phyloP scores from a whole-genome alignment of 2,113 vertebrate species.

The Hyperoodon ampullatus region DNA sequence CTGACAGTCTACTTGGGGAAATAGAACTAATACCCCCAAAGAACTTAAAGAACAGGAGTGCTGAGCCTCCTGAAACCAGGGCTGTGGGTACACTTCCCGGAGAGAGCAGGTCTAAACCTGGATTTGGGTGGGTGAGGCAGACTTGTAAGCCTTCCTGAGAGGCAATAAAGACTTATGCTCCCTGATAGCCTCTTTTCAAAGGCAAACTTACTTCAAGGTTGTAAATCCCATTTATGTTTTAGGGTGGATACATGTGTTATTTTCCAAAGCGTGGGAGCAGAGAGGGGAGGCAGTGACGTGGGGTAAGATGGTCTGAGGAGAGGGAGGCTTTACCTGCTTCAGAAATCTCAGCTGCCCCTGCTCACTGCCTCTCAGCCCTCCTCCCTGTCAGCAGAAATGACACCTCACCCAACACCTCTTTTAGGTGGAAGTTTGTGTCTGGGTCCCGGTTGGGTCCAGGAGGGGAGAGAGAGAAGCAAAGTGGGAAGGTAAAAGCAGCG shows the following conservation, averaged over 20 bases:
- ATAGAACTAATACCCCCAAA: background rate
- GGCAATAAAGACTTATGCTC: background rate
- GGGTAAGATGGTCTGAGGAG: accelerated
- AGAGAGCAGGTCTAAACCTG: conserved; percentile 15
- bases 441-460: background rate
- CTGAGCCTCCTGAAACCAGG: background rate
- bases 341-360: background rate
- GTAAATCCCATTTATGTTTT: background rate
- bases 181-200: background rate
- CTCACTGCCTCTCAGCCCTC: background rate
- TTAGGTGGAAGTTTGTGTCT: background rate
- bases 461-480: background rate
- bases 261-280: background rate
- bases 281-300: background rate
- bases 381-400: background rate
- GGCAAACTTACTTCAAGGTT: background rate
- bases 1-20: background rate
- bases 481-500: background rate
- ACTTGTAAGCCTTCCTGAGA: background rate
- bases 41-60: background rate
- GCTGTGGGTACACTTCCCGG: background rate
- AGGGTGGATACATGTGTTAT: background rate
- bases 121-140: background rate
- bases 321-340: background rate
- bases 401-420: background rate